Evolutionary conservation across 2,113 vertebrate species (phyloP).

Genomic region (Noturus placidus): DNA sequence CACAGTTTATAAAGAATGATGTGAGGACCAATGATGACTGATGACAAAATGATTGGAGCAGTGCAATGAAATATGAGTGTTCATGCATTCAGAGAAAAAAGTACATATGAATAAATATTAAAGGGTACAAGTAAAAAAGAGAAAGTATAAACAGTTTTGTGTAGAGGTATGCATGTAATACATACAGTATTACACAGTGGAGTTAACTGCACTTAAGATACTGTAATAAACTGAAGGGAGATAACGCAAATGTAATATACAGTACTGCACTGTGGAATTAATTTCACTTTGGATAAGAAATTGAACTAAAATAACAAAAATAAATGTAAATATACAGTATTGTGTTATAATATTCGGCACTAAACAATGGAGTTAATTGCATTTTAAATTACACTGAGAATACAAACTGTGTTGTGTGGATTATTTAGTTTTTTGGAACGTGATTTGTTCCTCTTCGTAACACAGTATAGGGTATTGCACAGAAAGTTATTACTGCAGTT

Average conservation of each 20-base stretch:
- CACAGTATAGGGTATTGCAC: not conserved
- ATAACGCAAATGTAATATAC: not conserved
- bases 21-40: not conserved
- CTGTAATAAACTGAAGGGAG: not conserved
- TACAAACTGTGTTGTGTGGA: not conserved
- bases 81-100: not conserved
- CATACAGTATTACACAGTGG: not conserved
- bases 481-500: not conserved
- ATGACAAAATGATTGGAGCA: not conserved
- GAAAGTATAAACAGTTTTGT: not conserved
- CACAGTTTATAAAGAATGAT: not conserved
- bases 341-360: not conserved
- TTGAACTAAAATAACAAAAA: not conserved
- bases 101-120: not conserved
- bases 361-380: not conserved
- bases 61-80: not conserved
- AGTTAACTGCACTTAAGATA: not conserved
- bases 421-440: not conserved
- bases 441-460: not conserved
- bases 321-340: not conserved
- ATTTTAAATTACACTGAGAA: not conserved
- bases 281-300: not conserved
- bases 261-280: not conserved
- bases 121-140: not conserved
- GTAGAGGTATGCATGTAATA: not conserved